Evolutionary conservation across 2,888 invertebrate species (phyloP).

Genomic region (Athrips mouffetella): DNA sequence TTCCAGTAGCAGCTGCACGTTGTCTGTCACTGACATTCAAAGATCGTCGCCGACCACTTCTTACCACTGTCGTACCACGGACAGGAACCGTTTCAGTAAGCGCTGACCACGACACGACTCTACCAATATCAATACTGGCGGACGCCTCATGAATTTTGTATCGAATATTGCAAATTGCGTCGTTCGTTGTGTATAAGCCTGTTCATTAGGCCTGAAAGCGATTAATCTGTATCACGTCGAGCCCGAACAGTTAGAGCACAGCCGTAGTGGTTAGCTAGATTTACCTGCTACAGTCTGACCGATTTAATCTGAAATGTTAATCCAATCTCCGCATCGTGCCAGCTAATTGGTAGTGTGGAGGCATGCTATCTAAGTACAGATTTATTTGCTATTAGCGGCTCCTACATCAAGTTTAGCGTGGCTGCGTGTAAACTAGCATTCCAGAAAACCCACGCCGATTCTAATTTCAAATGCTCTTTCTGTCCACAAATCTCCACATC

Average conservation of each 20-base stretch:
- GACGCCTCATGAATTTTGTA: not conserved
- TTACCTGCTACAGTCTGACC: conserved; percentile 37
- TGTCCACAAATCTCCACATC: conserved; percentile 1
- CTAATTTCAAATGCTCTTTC: not conserved
- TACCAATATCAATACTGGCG: too few species aligned
- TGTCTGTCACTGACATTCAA: too few species aligned
- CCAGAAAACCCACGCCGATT: conserved; percentile 6
- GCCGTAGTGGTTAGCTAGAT: conserved; percentile 28
- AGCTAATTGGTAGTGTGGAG: conserved; percentile 60
- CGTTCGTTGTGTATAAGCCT: conserved; percentile 11
- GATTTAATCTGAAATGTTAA: conserved; percentile 69
- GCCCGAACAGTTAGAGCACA: conserved; percentile 37
- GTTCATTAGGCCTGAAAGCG: conserved; percentile 55
- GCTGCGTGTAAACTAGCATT: not conserved
- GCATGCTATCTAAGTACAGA: conserved; percentile 42
- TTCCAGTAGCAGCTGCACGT: too few species aligned
- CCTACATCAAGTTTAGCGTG: conserved; percentile 27
- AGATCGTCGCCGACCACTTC: too few species aligned
- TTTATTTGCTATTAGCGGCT: conserved; percentile 54
- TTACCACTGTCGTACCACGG: too few species aligned
- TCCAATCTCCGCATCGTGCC: conserved; percentile 49
- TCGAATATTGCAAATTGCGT: not conserved
- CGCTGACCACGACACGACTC: too few species aligned
- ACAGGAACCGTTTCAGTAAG: too few species aligned
- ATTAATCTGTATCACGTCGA: conserved; percentile 35